phyloP scores from a whole-genome alignment of 2,797 vertebrate genomes.

The Hephaestus fuliginosus region DNA sequence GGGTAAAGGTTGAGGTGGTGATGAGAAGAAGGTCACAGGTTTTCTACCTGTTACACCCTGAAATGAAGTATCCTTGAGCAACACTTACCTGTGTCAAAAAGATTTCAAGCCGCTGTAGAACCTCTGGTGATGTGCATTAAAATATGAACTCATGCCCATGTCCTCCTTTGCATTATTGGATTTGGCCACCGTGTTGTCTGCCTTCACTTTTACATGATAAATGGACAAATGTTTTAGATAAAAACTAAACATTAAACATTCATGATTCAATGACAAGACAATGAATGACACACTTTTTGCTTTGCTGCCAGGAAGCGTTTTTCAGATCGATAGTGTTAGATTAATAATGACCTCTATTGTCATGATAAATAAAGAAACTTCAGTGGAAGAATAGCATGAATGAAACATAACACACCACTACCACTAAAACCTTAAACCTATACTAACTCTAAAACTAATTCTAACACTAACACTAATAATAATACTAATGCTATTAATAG shows the following conservation, averaged over 20 bases:
- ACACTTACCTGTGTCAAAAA: conserved; percentile 30
- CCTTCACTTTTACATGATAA: conserved; percentile 12
- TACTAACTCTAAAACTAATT: background rate
- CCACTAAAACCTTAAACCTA: background rate
- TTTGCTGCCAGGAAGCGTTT: background rate
- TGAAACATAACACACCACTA: background rate
- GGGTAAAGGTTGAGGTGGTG: background rate
- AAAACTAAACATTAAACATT: conserved; percentile 5
- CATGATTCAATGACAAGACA: conserved; percentile 3
- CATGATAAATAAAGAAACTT: conserved; percentile 1
- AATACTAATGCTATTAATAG: background rate
- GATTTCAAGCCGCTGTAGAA: conserved; percentile 48
- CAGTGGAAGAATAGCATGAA: background rate
- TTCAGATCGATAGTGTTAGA: background rate
- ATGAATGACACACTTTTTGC: background rate
- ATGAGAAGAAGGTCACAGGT: conserved; percentile 35
- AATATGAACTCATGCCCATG: conserved; percentile 4
- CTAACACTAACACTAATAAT: background rate
- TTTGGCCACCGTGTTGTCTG: conserved; percentile 8
- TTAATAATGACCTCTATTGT: background rate
- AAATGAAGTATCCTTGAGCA: conserved; percentile 37
- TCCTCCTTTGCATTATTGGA: conserved; percentile 10
- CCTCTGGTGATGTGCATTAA: background rate
- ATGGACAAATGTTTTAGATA: background rate
- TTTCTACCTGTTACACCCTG: conserved; percentile 5